A percentile compares a stretch with the other conserved stretches of the same genome.
These are phyloP conservation scores for Ochlodes sylvanus DNA, from an alignment of 2,888 invertebrate species.

Conservation along the genomic window DNA sequence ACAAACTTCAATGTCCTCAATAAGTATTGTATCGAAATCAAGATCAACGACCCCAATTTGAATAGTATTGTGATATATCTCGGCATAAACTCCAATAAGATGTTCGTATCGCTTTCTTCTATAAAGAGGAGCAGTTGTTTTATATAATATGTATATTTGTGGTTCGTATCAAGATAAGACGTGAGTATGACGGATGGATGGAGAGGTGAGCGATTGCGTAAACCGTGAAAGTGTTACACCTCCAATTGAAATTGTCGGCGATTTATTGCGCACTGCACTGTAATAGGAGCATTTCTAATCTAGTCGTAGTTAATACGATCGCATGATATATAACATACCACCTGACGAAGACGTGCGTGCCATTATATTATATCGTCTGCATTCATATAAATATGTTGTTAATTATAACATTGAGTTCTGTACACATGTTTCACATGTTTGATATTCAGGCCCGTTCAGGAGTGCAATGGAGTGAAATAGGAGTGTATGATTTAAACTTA, in stretches of 20 bases:
- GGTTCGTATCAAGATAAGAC: constrained; percentile 36
- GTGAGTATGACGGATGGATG: constrained; percentile 35
- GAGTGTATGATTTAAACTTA: too few species aligned
- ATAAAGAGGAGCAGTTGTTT: constrained; percentile 26
- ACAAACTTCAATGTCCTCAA: too few species aligned
- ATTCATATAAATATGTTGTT: constrained; percentile 17
- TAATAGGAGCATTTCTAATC: constrained; percentile 32
- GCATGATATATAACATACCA: constrained; percentile 34
- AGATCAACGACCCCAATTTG: constrained; percentile 7
- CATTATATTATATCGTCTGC: constrained; percentile 10
- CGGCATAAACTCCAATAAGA: not conserved
- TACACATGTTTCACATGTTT: constrained; percentile 1
- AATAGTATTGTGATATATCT: constrained; percentile 10
- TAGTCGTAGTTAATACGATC: constrained; percentile 33
- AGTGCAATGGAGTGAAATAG: too few species aligned
- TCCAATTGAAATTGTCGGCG: constrained; percentile 36
- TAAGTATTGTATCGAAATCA: constrained; percentile 8
- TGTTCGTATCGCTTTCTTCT: constrained; percentile 17
- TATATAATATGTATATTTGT: constrained; percentile 35
- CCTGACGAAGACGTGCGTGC: constrained; percentile 28
- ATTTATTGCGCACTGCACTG: constrained; percentile 24
- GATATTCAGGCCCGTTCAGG: too few species aligned
- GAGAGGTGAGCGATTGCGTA: constrained; percentile 36
- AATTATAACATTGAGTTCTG: constrained; percentile 7
- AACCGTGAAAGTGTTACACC: constrained; percentile 38